A percentile compares a stretch with the other conserved stretches of the same genome.
Evolutionary conservation across 2,888 invertebrate genomes (phyloP).

Genomic region (Agrotis puta): DNA sequence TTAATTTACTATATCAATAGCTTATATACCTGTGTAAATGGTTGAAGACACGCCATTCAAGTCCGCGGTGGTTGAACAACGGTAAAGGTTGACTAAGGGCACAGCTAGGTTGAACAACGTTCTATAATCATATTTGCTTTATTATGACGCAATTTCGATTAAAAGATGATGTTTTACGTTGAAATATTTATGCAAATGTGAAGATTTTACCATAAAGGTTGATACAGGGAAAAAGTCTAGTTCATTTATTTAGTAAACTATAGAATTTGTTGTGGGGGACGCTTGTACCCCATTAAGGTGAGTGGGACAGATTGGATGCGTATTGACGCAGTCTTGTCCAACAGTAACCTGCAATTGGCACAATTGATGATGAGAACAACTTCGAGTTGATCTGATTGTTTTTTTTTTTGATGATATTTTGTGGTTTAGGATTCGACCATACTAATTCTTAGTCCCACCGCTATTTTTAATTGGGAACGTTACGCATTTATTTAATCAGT

Average conservation of each 20-base stretch:
- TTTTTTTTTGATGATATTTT: not conserved
- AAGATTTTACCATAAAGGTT: not conserved
- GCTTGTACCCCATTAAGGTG: not conserved
- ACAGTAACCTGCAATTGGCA: not conserved
- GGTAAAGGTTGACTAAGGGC: constrained; percentile 39
- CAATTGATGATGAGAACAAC: not conserved
- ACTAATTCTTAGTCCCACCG: too few relatives aligned
- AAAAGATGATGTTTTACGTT: too few relatives aligned
- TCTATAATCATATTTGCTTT: constrained; percentile 14
- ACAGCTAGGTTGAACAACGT: constrained; percentile 49
- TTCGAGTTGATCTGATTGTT: not conserved
- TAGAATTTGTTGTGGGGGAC: not conserved
- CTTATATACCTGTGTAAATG: constrained; percentile 29
- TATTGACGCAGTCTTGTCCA: not conserved
- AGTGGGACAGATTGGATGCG: not conserved
- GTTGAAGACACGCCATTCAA: constrained; percentile 43
- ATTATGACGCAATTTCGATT: not conserved
- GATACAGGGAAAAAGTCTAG: not conserved
- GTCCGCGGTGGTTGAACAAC: constrained; percentile 21
- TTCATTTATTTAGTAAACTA: not conserved
- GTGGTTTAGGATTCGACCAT: not conserved
- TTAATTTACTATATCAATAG: constrained; percentile 31
- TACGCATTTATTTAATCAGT: constrained; percentile 26
- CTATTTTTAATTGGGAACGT: not conserved
- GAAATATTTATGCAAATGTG: too few relatives aligned